These are phyloP conservation scores for Manis javanica DNA, from an alignment of 2,797 vertebrate species.

Conservation along the genomic window DNA sequence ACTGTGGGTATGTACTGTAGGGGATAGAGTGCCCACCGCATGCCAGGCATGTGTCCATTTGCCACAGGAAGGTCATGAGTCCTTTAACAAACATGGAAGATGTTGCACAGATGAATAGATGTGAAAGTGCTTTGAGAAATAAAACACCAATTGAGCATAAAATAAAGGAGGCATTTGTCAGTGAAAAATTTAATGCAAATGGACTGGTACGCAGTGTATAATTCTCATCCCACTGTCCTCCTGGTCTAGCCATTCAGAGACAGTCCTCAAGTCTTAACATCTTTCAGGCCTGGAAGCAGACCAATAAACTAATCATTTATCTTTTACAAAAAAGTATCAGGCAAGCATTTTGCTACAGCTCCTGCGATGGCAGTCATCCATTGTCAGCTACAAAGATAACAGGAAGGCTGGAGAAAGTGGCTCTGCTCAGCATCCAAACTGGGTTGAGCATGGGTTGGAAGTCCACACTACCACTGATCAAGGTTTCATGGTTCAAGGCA, in stretches of 20 bases:
- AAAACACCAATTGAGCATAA: background rate
- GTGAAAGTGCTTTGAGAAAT: background rate
- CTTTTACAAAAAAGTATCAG: background rate
- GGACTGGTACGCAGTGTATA: no score
- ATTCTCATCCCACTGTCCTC: background rate
- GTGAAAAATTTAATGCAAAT: background rate
- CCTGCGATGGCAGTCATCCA: background rate
- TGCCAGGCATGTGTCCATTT: background rate
- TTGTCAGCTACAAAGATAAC: background rate
- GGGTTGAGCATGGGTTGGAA: background rate
- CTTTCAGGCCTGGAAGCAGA: background rate
- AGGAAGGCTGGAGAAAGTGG: background rate
- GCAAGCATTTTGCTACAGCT: background rate
- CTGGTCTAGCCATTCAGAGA: background rate
- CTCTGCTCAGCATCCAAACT: background rate
- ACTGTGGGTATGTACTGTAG: background rate
- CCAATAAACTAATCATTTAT: background rate
- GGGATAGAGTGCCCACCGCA: no score
- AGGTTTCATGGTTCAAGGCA: background rate
- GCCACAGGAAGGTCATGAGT: background rate
- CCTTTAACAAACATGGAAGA: background rate
- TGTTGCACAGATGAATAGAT: background rate
- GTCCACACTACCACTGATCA: background rate
- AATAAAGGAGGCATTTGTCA: background rate
- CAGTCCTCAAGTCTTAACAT: background rate